Conservation (phyloP, 2,888 invertebrate genomes). For the Gryllus longicercus region DNA sequence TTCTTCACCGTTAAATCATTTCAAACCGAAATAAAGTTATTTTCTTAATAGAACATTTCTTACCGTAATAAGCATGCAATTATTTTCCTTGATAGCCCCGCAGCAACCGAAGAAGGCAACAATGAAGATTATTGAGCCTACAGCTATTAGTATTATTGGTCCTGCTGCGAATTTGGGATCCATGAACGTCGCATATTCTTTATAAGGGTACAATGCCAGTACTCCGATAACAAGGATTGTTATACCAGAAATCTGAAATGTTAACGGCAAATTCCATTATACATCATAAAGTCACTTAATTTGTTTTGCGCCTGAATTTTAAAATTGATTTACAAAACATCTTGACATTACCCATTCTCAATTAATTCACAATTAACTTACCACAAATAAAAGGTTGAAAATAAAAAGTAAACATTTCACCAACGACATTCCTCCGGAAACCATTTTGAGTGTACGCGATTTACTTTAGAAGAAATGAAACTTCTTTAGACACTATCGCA, state of each 20-base stretch:
- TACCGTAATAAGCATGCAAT: slow-evolving; percentile 92
- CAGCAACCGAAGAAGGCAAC: slow-evolving; percentile 97
- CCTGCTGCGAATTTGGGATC: slow-evolving; percentile 79
- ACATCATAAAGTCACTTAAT: neutral
- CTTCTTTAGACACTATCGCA: neutral
- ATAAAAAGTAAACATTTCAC: slow-evolving; percentile 84
- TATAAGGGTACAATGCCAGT: slow-evolving; percentile 68
- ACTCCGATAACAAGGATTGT: slow-evolving; percentile 80
- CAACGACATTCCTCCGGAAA: slow-evolving; percentile 79
- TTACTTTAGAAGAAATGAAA: neutral
- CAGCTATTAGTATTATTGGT: slow-evolving; percentile 80
- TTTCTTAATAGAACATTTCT: slow-evolving; percentile 47
- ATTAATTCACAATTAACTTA: slow-evolving; percentile 53
- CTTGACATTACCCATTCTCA: neutral
- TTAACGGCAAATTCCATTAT: neutral
- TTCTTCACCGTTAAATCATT: too few relatives aligned
- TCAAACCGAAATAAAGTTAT: slow-evolving; percentile 36
- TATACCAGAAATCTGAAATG: slow-evolving; percentile 80
- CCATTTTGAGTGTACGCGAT: slow-evolving; percentile 58
- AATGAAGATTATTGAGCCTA: slow-evolving; percentile 83
- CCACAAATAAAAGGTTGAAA: slow-evolving; percentile 84
- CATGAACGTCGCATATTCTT: slow-evolving; percentile 77
- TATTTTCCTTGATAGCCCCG: slow-evolving; percentile 94
- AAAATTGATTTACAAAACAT: too few relatives aligned
- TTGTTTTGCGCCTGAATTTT: too few relatives aligned